Evolutionary conservation across 2,888 invertebrate genomes (phyloP).

Genomic region (Dioctria rufipes): DNA sequence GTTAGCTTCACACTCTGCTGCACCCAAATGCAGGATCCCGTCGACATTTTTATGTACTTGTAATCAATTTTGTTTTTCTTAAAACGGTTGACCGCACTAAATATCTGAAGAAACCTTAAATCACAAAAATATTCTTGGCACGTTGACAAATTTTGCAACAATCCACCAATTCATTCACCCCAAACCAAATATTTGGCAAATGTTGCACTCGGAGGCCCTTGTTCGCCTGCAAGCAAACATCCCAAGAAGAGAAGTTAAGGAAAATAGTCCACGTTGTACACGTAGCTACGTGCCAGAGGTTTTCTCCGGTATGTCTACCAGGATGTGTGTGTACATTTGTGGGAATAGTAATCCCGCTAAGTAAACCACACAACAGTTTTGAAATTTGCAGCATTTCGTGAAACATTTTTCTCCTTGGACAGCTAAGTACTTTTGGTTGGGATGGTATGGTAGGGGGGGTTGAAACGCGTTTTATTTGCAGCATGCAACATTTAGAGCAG

Average conservation of each 20-base stretch:
- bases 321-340: conserved; percentile 24
- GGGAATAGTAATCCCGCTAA: conserved; percentile 45
- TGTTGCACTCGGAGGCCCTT: conserved; percentile 49
- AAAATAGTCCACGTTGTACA: conserved; percentile 39
- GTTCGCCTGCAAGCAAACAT: conserved; percentile 49
- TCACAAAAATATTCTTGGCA: conserved; percentile 53
- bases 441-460: neutral
- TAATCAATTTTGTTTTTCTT: conserved; percentile 41
- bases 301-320: conserved; percentile 5
- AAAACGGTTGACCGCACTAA: conserved; percentile 30
- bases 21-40: neutral
- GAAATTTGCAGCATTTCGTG: conserved; percentile 48
- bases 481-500: neutral
- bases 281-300: conserved; percentile 44
- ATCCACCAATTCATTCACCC: conserved; percentile 38
- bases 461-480: conserved; percentile 43
- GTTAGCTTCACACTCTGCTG: neutral
- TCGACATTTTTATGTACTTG: conserved; percentile 1
- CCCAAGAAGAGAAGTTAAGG: conserved; percentile 31
- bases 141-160: conserved; percentile 53
- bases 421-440: conserved; percentile 11
- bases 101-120: conserved; percentile 40
- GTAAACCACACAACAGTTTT: conserved; percentile 47
- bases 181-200: conserved; percentile 54
- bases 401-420: conserved; percentile 44